phyloP scores from a whole-genome alignment of 2,888 invertebrate species.

The Agrypnus murinus region DNA sequence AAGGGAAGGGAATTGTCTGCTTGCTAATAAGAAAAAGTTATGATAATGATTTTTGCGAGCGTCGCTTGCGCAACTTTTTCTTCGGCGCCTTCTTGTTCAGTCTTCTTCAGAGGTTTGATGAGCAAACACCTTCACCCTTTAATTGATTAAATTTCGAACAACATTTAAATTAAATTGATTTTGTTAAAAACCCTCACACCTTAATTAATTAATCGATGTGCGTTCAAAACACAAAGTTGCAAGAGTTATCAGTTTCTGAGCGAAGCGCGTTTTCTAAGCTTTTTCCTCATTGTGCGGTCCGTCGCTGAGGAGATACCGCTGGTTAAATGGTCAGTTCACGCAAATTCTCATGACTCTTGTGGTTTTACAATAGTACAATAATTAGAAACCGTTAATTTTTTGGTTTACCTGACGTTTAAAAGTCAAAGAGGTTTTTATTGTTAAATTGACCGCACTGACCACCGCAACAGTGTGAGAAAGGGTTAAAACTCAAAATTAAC shows the following conservation, averaged over 20 bases:
- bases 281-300: conserved; percentile 35
- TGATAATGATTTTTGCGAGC: conserved; percentile 70
- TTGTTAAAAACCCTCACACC: no score
- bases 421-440: conserved; percentile 31
- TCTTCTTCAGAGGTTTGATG: conserved; percentile 58
- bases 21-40: conserved; percentile 70
- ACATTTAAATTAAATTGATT: not conserved
- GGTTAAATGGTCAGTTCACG: conserved; percentile 39
- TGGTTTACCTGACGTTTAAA: conserved; percentile 47
- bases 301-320: conserved; percentile 29
- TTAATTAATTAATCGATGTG: not conserved
- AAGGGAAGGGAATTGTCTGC: conserved; percentile 70
- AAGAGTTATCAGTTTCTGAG: not conserved
- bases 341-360: conserved; percentile 7
- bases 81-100: conserved; percentile 60
- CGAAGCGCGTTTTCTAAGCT: conserved; percentile 6
- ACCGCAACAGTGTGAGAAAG: conserved; percentile 59
- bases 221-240: not conserved
- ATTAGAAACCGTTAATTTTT: conserved; percentile 57
- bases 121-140: conserved; percentile 51
- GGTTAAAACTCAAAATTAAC: conserved; percentile 53
- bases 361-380: conserved; percentile 45
- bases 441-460: conserved; percentile 58
- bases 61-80: conserved; percentile 69
- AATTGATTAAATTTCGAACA: conserved; percentile 20